Evolutionary conservation across 2,113 vertebrate genomes (phyloP).

Genomic region (Tonatia bakeri): DNA sequence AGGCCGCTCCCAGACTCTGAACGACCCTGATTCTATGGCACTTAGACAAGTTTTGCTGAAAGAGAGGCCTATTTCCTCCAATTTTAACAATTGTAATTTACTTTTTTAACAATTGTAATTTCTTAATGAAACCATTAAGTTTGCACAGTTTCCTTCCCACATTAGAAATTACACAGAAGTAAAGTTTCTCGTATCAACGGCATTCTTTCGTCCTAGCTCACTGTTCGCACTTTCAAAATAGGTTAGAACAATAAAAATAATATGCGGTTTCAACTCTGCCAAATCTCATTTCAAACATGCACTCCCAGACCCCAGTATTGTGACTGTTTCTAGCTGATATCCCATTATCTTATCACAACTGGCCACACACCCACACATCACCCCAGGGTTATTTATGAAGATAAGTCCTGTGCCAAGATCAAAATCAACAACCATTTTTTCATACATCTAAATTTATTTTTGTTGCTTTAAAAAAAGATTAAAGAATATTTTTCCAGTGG

Average conservation of each 20-base stretch:
- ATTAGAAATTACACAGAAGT: not conserved
- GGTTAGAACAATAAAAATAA: slow-evolving; percentile 37
- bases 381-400: slow-evolving; percentile 54
- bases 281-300: slow-evolving; percentile 12
- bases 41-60: not conserved
- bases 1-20: not conserved
- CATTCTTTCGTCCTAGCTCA: not conserved
- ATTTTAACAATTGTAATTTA: not conserved
- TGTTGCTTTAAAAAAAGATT: slow-evolving; percentile 20
- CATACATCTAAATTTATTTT: slow-evolving; percentile 49
- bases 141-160: not conserved
- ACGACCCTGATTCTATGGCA: not conserved
- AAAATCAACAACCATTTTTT: slow-evolving; percentile 51
- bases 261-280: slow-evolving; percentile 38
- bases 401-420: slow-evolving; percentile 15
- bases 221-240: slow-evolving; percentile 48
- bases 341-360: slow-evolving; percentile 68
- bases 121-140: not conserved
- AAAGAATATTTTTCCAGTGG: slow-evolving; percentile 57
- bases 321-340: slow-evolving; percentile 41
- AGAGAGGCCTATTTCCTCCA: not conserved
- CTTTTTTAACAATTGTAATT: not conserved
- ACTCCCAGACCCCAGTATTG: slow-evolving; percentile 46
- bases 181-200: not conserved
- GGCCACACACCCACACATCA: slow-evolving; percentile 65